phyloP scores from a whole-genome alignment of 2,888 invertebrate genomes.

The Hemithea aestivaria region DNA sequence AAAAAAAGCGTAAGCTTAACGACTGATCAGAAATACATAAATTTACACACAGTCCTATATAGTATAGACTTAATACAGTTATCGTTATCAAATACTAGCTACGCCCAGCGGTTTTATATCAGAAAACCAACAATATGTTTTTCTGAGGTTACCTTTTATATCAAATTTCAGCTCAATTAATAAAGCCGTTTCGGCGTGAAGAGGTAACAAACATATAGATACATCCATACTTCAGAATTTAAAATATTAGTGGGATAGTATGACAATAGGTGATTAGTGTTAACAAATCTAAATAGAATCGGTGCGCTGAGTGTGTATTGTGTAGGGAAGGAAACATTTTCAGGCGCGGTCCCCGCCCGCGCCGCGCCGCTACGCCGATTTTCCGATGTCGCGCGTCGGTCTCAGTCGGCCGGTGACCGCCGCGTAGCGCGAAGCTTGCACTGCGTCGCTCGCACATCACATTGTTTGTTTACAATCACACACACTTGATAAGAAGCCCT shows the following conservation, averaged over 20 bases:
- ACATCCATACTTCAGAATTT: no score
- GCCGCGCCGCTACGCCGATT: slow-evolving; percentile 35
- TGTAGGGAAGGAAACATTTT: slow-evolving; percentile 42
- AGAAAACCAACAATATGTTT: no score
- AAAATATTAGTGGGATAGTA: no score
- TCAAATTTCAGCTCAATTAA: no score
- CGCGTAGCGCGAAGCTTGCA: slow-evolving; percentile 51
- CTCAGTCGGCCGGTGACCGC: slow-evolving; percentile 64
- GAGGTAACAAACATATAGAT: no score
- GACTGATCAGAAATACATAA: no score
- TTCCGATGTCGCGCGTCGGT: slow-evolving; percentile 46
- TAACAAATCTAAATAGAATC: slow-evolving; percentile 6
- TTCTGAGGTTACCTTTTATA: no score
- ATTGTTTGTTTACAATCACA: slow-evolving; percentile 63
- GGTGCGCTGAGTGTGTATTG: slow-evolving; percentile 27
- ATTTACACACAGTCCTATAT: no score
- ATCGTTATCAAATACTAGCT: no score
- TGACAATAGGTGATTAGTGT: not conserved
- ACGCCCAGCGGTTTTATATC: no score
- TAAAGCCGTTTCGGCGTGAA: no score
- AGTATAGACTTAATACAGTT: no score
- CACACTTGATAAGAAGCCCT: slow-evolving; percentile 54
- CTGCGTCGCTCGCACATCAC: slow-evolving; percentile 38
- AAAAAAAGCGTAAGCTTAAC: slow-evolving; percentile 50
- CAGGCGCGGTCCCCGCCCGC: slow-evolving; percentile 31